Conservation (phyloP, 2,797 vertebrate genomes). For the Helostoma temminkii region DNA sequence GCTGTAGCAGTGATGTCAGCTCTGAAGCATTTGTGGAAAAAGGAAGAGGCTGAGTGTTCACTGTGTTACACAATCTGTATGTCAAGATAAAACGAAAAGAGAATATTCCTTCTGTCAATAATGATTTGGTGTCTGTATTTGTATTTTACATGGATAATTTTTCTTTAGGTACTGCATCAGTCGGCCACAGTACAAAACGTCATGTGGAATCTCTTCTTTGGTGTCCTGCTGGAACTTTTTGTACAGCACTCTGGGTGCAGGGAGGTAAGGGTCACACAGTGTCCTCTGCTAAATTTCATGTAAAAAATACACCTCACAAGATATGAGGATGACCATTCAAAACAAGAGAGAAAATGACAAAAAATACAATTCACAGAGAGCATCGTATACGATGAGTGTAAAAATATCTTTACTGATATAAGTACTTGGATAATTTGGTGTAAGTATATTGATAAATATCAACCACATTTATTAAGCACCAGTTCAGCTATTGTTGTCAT, state of each 20-base stretch:
- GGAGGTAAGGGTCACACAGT: conserved; percentile 85
- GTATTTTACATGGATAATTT: background rate
- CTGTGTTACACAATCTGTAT: background rate
- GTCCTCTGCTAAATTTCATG: background rate
- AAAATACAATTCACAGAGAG: too few relatives aligned
- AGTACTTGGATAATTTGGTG: too few relatives aligned
- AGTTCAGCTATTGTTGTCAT: too few relatives aligned
- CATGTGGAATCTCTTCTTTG: conserved; percentile 97
- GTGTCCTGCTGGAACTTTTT: conserved; percentile 99
- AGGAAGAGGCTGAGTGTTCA: too few relatives aligned
- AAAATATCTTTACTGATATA: too few relatives aligned
- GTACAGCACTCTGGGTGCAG: conserved; percentile 95
- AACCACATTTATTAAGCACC: too few relatives aligned
- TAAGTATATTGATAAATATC: too few relatives aligned
- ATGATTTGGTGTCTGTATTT: background rate
- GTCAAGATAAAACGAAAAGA: too few relatives aligned
- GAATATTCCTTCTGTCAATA: background rate
- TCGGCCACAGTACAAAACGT: conserved; percentile 98
- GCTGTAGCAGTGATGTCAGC: background rate
- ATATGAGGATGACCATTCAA: too few relatives aligned
- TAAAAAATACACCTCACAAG: background rate
- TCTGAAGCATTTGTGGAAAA: background rate
- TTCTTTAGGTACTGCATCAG: conserved; percentile 95
- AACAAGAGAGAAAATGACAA: background rate
- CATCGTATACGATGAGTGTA: too few relatives aligned